Base-by-base conservation (phyloP, 1,140 invertebrate species). In the Drosophila sulfurigaster region DNA sequence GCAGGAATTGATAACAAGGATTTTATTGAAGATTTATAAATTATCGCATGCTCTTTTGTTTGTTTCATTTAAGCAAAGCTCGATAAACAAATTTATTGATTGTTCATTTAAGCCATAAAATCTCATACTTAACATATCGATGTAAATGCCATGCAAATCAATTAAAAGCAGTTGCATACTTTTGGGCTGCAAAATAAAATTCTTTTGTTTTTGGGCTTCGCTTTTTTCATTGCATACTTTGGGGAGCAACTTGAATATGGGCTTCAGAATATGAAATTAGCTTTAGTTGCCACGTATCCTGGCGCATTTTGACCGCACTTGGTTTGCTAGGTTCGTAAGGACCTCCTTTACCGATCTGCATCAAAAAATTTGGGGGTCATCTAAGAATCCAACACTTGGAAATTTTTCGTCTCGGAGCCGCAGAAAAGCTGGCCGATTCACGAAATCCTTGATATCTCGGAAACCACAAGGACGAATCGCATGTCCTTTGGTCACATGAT, bases 181-280 rank as follows among this genome's bases (percentile, higher is more conserved):
- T 43, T 5, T 13, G 5, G n/a, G 41, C 41, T 13, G 41, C n/a
- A 3, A 13, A 43, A 13, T 43, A 10, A 38, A 38, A 38, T 38
- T 7, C 35, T 38, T 32, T 32, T 5, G 7, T 5, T 38, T 38
- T 38, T 8, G 6, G 35, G 10, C 10, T 8, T 10, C 8, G 35
- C 35, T 3, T 10, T 8, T 10, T 3, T 8, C 6, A 38, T 38
- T 38, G 35, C 35, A 38, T 38, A 38, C 10, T 38, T 38, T 38
- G 0, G 0, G 35, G 35, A 0, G 6, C 7, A 10, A 7, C 0
- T 38, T 38, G 13, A 43, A 13, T 43, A 0, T 13, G n/a, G 0
- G 11, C 13, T 13, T 11, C 0, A 43, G 41, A 3, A 43, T 43
- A 43, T 43, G 5, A 5, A n/a, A 13, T 13, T 1, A 43, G 41